Evolutionary conservation across 2,888 invertebrate genomes (phyloP).

Genomic region (Heteropelma amictum): DNA sequence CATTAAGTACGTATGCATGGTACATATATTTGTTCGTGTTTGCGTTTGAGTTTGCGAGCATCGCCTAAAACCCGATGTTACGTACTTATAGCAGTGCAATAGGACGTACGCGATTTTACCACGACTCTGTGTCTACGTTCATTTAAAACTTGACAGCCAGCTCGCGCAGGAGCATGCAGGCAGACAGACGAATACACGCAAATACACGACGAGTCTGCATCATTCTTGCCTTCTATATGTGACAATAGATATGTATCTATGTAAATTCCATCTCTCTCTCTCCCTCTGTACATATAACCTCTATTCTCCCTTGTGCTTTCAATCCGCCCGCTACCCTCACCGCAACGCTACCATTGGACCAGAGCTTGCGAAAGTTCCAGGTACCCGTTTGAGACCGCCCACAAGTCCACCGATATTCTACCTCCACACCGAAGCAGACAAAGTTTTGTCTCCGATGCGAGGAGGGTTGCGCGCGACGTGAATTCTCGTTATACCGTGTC

Average conservation of each 20-base stretch:
- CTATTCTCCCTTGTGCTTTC: constrained; percentile 21
- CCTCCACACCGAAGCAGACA: constrained; percentile 40
- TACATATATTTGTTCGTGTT: neutral
- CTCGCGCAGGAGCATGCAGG: neutral
- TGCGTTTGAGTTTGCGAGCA: neutral
- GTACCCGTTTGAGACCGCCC: constrained; percentile 71
- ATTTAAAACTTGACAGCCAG: constrained; percentile 15
- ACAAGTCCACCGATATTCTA: constrained; percentile 61
- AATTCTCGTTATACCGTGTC: neutral
- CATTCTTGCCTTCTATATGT: constrained; percentile 19
- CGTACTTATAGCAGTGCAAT: constrained; percentile 25
- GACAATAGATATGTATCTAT: neutral
- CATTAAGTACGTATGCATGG: too few species aligned
- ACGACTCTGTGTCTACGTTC: constrained; percentile 17
- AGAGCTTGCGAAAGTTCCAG: constrained; percentile 74
- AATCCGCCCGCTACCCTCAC: constrained; percentile 45
- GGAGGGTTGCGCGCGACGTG: constrained; percentile 43
- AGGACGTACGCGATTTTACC: constrained; percentile 39
- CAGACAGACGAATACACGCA: neutral
- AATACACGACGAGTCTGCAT: neutral
- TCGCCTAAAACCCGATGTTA: constrained; percentile 7
- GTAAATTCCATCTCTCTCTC: constrained; percentile 2
- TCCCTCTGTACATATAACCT: neutral
- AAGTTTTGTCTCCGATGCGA: constrained; percentile 51
- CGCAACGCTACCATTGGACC: constrained; percentile 68